Base-by-base conservation (phyloP, 2,888 invertebrate genomes). In the Scaptomyza caliginosa region DNA sequence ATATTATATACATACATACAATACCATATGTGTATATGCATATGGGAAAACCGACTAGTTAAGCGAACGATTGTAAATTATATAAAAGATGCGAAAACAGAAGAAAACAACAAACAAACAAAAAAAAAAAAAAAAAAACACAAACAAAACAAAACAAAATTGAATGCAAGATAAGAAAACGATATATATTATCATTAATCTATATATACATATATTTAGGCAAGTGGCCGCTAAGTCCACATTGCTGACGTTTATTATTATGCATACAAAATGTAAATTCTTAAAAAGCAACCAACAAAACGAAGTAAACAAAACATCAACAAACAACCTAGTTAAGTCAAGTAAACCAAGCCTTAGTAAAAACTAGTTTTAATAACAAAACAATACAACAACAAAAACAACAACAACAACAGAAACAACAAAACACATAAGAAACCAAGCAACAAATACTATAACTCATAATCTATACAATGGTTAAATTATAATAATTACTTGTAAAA, bases 281-380 rank as follows among this genome's bases (percentile, higher is more conserved):
- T 60, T 66, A 68, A 70, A 70, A 70, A 67, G 59, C 39, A 58
- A 67, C 52, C 68, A 74, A 63, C 34, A 60, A 56, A 76, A 59
- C 55, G 52, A 54, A 50, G 42, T 52, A 77, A 66, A 71, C 19
- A 55, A 72, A 49, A 52, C 66, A 75, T 54, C 43, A 60, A 68
- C 46, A 46, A 50, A 39, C 39, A 68, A 54, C 54, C 43, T 77
- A 80, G 78, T 72, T 85, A 82, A 82, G 83, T 80, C 73, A 74
- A 74, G 74, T 82, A 83, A 85, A 70, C 71, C 77, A 85, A 85
- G 77, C 78, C 85, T 82, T 81, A 82, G 78, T 85, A 85, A 83
- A 77, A 84, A 80, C 73, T 84, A 84, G 86, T 66, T 84, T 54
- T 85, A 82, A 79, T 62, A 69, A 68, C 57, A 57, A 57, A 52